Conservation (phyloP, 2,113 vertebrate species). For the Embiotoca jacksoni region DNA sequence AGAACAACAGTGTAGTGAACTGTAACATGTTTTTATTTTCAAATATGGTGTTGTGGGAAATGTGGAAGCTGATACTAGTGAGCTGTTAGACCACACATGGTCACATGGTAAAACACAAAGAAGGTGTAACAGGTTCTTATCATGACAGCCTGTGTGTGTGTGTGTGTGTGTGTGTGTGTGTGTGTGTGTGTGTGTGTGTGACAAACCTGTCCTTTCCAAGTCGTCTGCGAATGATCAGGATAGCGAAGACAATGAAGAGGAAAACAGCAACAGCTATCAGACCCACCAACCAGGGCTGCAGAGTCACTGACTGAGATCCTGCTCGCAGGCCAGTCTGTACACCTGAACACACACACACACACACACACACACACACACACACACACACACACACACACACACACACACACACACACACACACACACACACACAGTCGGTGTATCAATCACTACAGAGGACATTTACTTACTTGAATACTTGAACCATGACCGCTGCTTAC, state of each 20-base stretch:
- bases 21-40: too few species aligned
- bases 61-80: too few species aligned
- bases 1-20: too few species aligned
- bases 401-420: too few species aligned
- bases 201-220: constrained; percentile 74
- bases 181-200: background rate
- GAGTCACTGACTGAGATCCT: constrained; percentile 12
- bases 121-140: constrained; percentile 15
- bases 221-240: constrained; percentile 83
- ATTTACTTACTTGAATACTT: too few species aligned
- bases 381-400: too few species aligned
- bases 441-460: too few species aligned
- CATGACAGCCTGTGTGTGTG: background rate
- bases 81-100: too few species aligned
- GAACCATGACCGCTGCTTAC: too few species aligned
- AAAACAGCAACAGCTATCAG: constrained; percentile 87
- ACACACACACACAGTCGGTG: too few species aligned
- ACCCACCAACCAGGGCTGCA: constrained; percentile 88
- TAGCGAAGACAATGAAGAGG: constrained; percentile 87
- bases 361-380: too few species aligned
- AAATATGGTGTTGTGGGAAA: too few species aligned
- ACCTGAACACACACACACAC: background rate
- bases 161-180: background rate
- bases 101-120: constrained; percentile 11
- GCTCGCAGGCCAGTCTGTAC: background rate